Conservation (phyloP, 2,113 vertebrate species). For the Phalacrocorax brasilianus region DNA sequence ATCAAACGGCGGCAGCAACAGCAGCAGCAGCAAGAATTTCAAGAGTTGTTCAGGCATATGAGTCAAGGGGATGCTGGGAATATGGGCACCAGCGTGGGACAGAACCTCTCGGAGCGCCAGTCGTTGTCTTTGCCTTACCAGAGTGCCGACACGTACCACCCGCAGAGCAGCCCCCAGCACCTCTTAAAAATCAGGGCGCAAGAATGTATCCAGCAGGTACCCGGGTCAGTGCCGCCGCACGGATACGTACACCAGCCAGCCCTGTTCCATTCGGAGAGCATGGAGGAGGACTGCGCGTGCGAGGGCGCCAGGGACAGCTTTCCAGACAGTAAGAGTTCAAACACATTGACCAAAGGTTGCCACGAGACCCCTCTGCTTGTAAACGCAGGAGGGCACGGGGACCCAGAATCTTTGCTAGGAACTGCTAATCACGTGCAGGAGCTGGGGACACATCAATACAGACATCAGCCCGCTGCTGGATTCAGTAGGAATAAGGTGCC, state of each 20-base stretch:
- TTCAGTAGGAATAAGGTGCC: slow-evolving; percentile 75
- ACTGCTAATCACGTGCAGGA: slow-evolving; percentile 79
- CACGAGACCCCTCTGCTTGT: slow-evolving; percentile 74
- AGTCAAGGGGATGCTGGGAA: slow-evolving; percentile 82
- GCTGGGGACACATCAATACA: slow-evolving; percentile 80
- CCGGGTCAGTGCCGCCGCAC: slow-evolving; percentile 3
- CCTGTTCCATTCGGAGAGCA: slow-evolving; percentile 92
- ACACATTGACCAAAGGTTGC: slow-evolving; percentile 81
- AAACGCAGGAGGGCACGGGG: slow-evolving; percentile 70
- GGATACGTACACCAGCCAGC: slow-evolving; percentile 67
- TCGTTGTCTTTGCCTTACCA: slow-evolving; percentile 74
- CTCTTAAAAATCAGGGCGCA: slow-evolving; percentile 90
- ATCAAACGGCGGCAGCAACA: slow-evolving; percentile 87
- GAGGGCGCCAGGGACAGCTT: slow-evolving; percentile 79
- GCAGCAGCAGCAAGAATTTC: slow-evolving; percentile 83
- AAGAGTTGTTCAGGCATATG: slow-evolving; percentile 90
- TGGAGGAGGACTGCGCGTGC: slow-evolving; percentile 90
- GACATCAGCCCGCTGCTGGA: slow-evolving; percentile 69
- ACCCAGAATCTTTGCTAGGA: slow-evolving; percentile 84
- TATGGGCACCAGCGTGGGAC: slow-evolving; percentile 63
- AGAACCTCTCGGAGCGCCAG: slow-evolving; percentile 77
- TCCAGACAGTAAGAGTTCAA: slow-evolving; percentile 75
- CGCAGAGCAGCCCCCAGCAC: slow-evolving; percentile 86
- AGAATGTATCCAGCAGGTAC: slow-evolving; percentile 75
- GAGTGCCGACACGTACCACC: slow-evolving; percentile 70